Percentiles rank a stretch among this genome's conserved stretches.
These are phyloP conservation scores for Rhea pennata DNA, from an alignment of 2,113 vertebrate species.

Conservation along the genomic window DNA sequence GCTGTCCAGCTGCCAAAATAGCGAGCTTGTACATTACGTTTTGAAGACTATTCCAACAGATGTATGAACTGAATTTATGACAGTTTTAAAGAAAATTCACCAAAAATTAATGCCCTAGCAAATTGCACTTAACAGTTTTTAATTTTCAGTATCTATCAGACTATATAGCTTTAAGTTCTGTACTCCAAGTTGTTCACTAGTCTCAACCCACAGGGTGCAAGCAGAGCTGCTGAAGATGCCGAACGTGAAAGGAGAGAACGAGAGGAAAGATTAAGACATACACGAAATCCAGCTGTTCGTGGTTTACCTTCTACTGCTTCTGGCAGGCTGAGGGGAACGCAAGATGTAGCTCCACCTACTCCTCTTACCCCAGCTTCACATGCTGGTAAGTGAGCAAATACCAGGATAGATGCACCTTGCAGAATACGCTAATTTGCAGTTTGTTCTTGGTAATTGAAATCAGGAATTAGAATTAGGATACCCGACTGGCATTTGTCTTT, in stretches of 20 bases:
- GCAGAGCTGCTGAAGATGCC: conserved; percentile 89
- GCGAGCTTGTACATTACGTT: neutral
- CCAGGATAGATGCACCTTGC: neutral
- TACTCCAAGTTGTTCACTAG: neutral
- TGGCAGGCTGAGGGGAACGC: conserved; percentile 86
- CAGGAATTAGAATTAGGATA: neutral
- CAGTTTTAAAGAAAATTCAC: neutral
- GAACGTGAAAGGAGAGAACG: conserved; percentile 92
- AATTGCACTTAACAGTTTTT: neutral
- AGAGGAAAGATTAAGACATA: conserved; percentile 91
- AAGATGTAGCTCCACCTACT: conserved; percentile 87
- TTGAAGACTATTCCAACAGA: neutral
- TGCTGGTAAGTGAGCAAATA: conserved; percentile 79
- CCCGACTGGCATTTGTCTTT: neutral
- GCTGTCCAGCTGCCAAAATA: neutral
- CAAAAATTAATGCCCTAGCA: neutral
- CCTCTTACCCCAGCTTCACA: conserved; percentile 94
- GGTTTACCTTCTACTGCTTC: conserved; percentile 90
- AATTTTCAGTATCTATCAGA: neutral
- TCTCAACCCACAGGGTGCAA: conserved; percentile 83
- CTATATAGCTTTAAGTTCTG: neutral
- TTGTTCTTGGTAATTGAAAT: neutral
- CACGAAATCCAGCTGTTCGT: conserved; percentile 87
- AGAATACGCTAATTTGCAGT: neutral
- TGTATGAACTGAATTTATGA: neutral